Percentiles rank a stretch among this genome's conserved stretches.
Conservation (phyloP, 2,113 vertebrate species). For the Fukomys damarensis region DNA sequence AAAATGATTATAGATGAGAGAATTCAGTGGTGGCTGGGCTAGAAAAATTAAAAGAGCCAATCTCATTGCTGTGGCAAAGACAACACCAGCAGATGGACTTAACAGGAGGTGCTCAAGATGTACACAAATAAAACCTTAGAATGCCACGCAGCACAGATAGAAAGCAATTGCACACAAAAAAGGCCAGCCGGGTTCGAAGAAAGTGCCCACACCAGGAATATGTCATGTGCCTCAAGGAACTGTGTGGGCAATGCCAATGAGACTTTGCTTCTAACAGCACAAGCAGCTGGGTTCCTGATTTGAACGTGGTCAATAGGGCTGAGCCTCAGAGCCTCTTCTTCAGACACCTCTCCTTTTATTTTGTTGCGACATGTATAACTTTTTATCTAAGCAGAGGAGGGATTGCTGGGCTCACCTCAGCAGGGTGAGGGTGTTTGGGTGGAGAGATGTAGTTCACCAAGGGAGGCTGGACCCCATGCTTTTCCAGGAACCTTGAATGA, state of each 20-base stretch:
- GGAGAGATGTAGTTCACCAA: background rate
- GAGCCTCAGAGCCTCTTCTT: background rate
- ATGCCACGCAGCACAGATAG: background rate
- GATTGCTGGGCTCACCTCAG: background rate
- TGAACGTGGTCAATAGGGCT: background rate
- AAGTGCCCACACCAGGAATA: background rate
- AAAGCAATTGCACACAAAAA: background rate
- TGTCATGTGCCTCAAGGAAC: too few relatives aligned
- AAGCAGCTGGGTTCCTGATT: background rate
- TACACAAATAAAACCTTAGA: background rate
- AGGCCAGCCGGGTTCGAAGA: background rate
- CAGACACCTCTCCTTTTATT: background rate
- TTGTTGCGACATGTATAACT: background rate
- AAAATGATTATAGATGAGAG: background rate
- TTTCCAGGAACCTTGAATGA: constrained; percentile 62
- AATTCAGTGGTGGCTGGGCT: background rate
- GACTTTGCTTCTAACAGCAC: background rate
- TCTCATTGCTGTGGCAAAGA: background rate
- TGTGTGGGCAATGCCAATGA: background rate
- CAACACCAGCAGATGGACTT: background rate
- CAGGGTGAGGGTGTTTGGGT: background rate
- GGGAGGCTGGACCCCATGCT: background rate
- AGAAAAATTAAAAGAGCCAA: background rate
- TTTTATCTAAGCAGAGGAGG: too few relatives aligned
- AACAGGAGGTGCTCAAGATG: background rate